Evolutionary conservation across 1,140 invertebrate species (phyloP).

Genomic region (Drosophila rhopaloa): DNA sequence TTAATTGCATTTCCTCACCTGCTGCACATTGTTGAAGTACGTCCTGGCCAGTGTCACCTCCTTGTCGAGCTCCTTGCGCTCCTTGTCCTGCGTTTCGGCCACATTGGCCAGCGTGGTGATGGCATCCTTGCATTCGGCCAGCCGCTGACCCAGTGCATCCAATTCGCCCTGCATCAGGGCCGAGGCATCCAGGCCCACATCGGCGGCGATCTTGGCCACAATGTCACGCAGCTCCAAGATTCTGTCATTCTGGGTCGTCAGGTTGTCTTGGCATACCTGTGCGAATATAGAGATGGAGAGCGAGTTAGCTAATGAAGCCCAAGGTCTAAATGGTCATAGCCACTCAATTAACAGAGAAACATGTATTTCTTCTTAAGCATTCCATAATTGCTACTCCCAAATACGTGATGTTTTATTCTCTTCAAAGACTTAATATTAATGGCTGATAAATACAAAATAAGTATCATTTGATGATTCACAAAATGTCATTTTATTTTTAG

Average conservation of each 20-base stretch:
- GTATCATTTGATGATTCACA: no score
- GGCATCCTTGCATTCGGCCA: conserved; percentile 90
- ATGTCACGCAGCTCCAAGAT: conserved; percentile 90
- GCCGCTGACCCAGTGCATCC: conserved; percentile 90
- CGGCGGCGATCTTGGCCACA: conserved; percentile 90
- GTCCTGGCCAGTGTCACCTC: conserved; percentile 87
- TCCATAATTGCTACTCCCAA: neutral
- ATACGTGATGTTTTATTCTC: neutral
- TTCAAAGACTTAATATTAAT: neutral
- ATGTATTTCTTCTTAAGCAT: conserved; percentile 5
- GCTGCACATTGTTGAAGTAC: conserved; percentile 88
- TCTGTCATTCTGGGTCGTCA: conserved; percentile 89
- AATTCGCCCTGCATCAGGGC: conserved; percentile 90
- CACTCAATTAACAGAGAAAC: conserved; percentile 19
- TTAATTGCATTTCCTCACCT: conserved; percentile 85
- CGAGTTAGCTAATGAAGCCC: conserved; percentile 33
- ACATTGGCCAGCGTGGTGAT: conserved; percentile 90
- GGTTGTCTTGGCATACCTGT: conserved; percentile 90
- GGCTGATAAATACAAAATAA: neutral
- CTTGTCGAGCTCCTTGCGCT: conserved; percentile 86
- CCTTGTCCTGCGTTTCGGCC: conserved; percentile 88
- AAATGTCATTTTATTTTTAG: neutral
- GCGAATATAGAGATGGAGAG: conserved; percentile 20
- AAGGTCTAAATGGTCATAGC: conserved; percentile 16
- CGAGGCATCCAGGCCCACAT: conserved; percentile 89